Evolutionary conservation across 2,113 vertebrate species (phyloP).

Genomic region (Coryphaenoides rupestris): DNA sequence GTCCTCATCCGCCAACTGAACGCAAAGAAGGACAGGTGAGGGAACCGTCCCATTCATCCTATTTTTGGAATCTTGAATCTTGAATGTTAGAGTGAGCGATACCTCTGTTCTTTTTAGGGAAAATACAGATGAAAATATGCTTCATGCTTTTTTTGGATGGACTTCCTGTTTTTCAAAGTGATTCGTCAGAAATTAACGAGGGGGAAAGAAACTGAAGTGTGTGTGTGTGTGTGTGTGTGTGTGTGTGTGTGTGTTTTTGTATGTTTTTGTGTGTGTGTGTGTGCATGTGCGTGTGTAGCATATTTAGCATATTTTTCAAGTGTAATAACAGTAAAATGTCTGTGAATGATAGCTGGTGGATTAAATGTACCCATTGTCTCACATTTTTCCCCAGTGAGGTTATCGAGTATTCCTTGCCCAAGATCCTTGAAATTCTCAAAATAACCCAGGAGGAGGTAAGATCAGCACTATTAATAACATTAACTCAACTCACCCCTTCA

Average conservation of each 20-base stretch:
- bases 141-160: too few relatives aligned
- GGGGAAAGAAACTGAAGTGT: neutral
- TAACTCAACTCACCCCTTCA: neutral
- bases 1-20: slow-evolving; percentile 73
- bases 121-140: too few relatives aligned
- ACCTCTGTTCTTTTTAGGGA: too few relatives aligned
- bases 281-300: neutral
- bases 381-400: slow-evolving; percentile 55
- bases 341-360: too few relatives aligned
- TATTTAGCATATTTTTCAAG: too few relatives aligned
- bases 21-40: slow-evolving; percentile 64
- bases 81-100: too few relatives aligned
- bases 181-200: too few relatives aligned
- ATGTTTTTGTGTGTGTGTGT: too few relatives aligned
- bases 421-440: slow-evolving; percentile 63
- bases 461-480: slow-evolving; percentile 3
- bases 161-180: too few relatives aligned
- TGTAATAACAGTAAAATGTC: neutral
- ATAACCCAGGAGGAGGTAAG: slow-evolving; percentile 72
- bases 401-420: slow-evolving; percentile 72
- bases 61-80: too few relatives aligned
- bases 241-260: too few relatives aligned
- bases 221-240: too few relatives aligned
- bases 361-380: neutral
- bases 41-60: neutral